Conservation (phyloP, 2,797 vertebrate genomes). For the Arctocebus calabarensis region DNA sequence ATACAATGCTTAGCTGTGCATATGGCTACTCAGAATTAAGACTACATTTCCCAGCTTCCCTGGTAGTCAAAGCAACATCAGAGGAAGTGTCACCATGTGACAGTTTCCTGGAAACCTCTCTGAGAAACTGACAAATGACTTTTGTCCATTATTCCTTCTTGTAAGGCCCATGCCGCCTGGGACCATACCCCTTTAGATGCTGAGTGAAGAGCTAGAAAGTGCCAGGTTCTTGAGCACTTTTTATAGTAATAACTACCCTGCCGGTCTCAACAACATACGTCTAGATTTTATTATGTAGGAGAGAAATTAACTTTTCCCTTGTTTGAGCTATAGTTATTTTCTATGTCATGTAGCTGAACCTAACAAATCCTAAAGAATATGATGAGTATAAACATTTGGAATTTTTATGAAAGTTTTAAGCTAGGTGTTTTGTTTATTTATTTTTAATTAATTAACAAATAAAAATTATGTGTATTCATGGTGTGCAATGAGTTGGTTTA, state of each 20-base stretch:
- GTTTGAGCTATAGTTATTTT: background rate
- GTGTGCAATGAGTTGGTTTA: background rate
- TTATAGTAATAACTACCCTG: background rate
- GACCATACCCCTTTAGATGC: background rate
- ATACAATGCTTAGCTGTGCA: background rate
- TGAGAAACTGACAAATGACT: background rate
- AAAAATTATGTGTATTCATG: background rate
- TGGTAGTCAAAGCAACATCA: constrained; percentile 41
- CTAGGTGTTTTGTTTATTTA: background rate
- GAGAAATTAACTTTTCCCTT: constrained; percentile 16
- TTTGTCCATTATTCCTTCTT: constrained; percentile 2
- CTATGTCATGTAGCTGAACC: background rate
- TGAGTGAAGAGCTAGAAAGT: background rate
- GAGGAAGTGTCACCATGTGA: background rate
- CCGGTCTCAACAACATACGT: background rate
- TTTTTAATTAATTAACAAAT: background rate
- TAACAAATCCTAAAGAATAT: background rate
- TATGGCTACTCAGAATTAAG: constrained; percentile 12
- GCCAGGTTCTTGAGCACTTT: background rate
- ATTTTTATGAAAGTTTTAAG: constrained; percentile 43
- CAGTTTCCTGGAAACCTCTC: constrained; percentile 36
- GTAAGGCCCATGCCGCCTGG: background rate
- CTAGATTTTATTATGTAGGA: background rate
- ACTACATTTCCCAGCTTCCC: constrained; percentile 57
- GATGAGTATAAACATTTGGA: constrained; percentile 22